A percentile compares a stretch with the other conserved stretches of the same genome.
Conservation (phyloP, 1,140 invertebrate genomes). For the Aphaenogaster ashmeadi region DNA sequence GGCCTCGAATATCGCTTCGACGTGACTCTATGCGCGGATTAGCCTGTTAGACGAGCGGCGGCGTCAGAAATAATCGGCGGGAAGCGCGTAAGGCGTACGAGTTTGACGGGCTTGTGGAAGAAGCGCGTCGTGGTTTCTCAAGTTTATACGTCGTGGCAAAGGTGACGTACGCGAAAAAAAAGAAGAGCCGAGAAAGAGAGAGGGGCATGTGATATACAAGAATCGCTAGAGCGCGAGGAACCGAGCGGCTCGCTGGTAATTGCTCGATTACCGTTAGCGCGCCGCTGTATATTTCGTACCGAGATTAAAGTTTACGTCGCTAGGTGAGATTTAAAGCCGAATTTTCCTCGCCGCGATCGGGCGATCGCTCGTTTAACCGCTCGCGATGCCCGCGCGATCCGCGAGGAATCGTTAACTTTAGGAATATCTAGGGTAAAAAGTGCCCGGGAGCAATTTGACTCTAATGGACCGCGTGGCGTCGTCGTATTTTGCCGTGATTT, state of each 20-base stretch:
- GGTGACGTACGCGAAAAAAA: conserved; percentile 43
- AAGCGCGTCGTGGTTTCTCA: conserved; percentile 28
- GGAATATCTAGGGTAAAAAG: conserved; percentile 29
- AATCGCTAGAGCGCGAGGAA: conserved; percentile 63
- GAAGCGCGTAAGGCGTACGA: not conserved
- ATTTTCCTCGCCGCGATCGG: conserved; percentile 49
- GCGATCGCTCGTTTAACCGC: conserved; percentile 30
- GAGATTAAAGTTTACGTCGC: conserved; percentile 62
- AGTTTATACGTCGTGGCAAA: conserved; percentile 49
- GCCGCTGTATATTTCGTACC: conserved; percentile 53
- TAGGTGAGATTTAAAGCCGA: conserved; percentile 71
- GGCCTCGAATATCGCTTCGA: not conserved
- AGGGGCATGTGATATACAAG: conserved; percentile 41
- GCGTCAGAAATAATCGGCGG: conserved; percentile 26
- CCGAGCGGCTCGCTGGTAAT: conserved; percentile 52
- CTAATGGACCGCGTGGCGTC: conserved; percentile 5
- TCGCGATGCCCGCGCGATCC: conserved; percentile 20
- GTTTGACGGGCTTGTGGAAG: conserved; percentile 35
- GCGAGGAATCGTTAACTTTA: conserved; percentile 52
- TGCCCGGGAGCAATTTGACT: conserved; percentile 3
- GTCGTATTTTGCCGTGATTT: conserved; percentile 29
- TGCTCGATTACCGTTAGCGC: conserved; percentile 70
- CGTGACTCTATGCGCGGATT: conserved; percentile 7
- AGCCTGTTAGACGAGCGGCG: not conserved
- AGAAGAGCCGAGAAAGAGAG: not conserved